phyloP scores from a whole-genome alignment of 2,888 invertebrate species.

The Pseudoips prasinana region DNA sequence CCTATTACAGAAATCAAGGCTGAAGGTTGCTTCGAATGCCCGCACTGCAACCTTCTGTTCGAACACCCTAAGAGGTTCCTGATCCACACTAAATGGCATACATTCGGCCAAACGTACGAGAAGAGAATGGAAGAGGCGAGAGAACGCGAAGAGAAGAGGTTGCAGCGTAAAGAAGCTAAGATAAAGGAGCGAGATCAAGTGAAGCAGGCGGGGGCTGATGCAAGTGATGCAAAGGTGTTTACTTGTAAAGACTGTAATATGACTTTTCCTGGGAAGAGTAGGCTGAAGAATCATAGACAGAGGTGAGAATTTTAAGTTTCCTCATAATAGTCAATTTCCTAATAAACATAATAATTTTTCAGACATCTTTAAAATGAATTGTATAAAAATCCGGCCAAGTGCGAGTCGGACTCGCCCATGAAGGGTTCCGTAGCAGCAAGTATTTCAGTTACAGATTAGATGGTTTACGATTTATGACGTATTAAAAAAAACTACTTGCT shows the following conservation, averaged over 20 bases:
- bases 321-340: too few relatives aligned
- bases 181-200: slow-evolving; percentile 32
- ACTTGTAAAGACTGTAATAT: slow-evolving; percentile 67
- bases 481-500: too few relatives aligned
- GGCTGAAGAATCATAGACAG: slow-evolving; percentile 63
- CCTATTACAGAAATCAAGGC: slow-evolving; percentile 35
- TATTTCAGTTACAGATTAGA: too few relatives aligned
- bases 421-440: too few relatives aligned
- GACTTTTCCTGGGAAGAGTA: slow-evolving; percentile 48
- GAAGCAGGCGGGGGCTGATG: slow-evolving; percentile 30
- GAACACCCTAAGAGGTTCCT: slow-evolving; percentile 65
- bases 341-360: too few relatives aligned
- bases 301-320: slow-evolving; percentile 47
- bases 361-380: too few relatives aligned
- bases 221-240: slow-evolving; percentile 31
- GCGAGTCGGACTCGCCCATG: too few relatives aligned
- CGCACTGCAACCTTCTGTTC: slow-evolving; percentile 55
- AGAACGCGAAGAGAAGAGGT: slow-evolving; percentile 39
- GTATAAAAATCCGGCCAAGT: too few relatives aligned
- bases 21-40: slow-evolving; percentile 54
- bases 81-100: slow-evolving; percentile 71
- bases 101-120: slow-evolving; percentile 57
- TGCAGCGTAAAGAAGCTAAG: slow-evolving; percentile 41
- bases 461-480: too few relatives aligned
- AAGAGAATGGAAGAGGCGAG: slow-evolving; percentile 45